phyloP scores from a whole-genome alignment of 2,888 invertebrate genomes.

The Masnerella sp. region DNA sequence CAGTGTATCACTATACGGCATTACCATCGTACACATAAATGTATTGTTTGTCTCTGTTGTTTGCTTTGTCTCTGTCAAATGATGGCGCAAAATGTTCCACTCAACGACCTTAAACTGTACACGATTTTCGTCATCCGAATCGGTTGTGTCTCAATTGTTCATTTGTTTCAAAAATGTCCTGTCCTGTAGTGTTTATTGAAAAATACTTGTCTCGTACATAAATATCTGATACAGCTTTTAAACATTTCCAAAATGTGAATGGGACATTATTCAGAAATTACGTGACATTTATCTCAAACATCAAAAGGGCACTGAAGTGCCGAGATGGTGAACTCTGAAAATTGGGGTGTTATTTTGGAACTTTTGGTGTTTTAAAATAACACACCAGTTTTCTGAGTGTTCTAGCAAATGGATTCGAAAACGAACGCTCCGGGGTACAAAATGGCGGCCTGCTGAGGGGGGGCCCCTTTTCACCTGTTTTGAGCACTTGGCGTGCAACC shows the following conservation, averaged over 20 bases:
- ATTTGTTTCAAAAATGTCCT: too few relatives aligned
- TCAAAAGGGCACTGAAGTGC: conserved; percentile 51
- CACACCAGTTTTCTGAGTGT: too few relatives aligned
- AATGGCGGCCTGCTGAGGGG: too few relatives aligned
- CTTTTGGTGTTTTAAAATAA: too few relatives aligned
- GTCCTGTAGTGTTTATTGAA: conserved; percentile 32
- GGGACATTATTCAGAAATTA: conserved; percentile 43
- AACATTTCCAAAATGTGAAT: conserved; percentile 47
- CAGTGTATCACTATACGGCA: conserved; percentile 23
- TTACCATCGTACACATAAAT: conserved; percentile 40
- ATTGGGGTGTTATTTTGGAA: too few relatives aligned
- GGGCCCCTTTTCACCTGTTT: too few relatives aligned
- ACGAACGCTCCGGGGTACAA: too few relatives aligned
- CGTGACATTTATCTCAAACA: conserved; percentile 46
- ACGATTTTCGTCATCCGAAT: conserved; percentile 20
- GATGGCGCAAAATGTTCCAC: conserved; percentile 38
- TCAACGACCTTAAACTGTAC: conserved; percentile 42
- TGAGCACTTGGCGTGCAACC: too few relatives aligned
- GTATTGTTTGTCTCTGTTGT: not conserved
- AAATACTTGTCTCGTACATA: conserved; percentile 51
- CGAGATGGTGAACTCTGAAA: conserved; percentile 7
- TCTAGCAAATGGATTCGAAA: too few relatives aligned
- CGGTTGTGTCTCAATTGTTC: too few relatives aligned
- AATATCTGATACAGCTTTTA: conserved; percentile 46
- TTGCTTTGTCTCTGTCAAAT: conserved; percentile 15